Conservation (phyloP, 2,797 vertebrate genomes). For the Sandelia bainsii region DNA sequence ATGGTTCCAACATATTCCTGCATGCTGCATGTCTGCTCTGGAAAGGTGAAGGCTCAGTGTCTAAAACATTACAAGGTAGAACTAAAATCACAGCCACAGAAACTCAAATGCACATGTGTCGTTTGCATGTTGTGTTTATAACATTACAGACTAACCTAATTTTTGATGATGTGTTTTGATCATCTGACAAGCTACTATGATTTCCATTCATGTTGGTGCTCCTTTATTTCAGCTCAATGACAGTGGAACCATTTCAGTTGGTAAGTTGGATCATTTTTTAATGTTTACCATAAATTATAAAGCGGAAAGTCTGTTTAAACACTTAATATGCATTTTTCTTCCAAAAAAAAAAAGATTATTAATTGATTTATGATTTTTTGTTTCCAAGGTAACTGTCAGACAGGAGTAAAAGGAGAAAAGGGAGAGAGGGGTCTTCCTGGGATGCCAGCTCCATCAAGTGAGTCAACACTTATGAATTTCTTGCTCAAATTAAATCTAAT, state of each 20-base stretch:
- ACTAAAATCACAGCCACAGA: neutral
- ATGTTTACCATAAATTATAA: neutral
- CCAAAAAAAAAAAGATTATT: neutral
- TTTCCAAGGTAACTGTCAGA: slow-evolving; percentile 71
- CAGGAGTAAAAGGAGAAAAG: slow-evolving; percentile 89
- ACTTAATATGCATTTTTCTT: too few species aligned
- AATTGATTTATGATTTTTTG: neutral
- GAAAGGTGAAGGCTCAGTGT: slow-evolving; percentile 53
- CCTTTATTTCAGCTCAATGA: slow-evolving; percentile 66
- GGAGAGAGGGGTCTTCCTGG: slow-evolving; percentile 91
- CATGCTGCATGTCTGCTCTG: slow-evolving; percentile 61
- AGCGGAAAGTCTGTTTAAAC: neutral
- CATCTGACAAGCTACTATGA: neutral
- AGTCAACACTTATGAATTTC: slow-evolving; percentile 30
- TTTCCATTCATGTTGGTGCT: slow-evolving; percentile 28
- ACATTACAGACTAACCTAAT: neutral
- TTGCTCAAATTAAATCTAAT: neutral
- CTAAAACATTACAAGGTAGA: slow-evolving; percentile 44
- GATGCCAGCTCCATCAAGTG: slow-evolving; percentile 80
- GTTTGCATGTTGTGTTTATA: slow-evolving; percentile 17
- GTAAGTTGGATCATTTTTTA: slow-evolving; percentile 41
- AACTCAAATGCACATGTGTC: neutral
- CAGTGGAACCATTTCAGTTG: slow-evolving; percentile 56
- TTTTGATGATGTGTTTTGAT: neutral
- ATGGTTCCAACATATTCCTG: slow-evolving; percentile 35